Evolutionary conservation across 1,140 invertebrate species (phyloP), one percentile per base, ranked within the genome.

Genomic region (Drosophila sechellia): DNA sequence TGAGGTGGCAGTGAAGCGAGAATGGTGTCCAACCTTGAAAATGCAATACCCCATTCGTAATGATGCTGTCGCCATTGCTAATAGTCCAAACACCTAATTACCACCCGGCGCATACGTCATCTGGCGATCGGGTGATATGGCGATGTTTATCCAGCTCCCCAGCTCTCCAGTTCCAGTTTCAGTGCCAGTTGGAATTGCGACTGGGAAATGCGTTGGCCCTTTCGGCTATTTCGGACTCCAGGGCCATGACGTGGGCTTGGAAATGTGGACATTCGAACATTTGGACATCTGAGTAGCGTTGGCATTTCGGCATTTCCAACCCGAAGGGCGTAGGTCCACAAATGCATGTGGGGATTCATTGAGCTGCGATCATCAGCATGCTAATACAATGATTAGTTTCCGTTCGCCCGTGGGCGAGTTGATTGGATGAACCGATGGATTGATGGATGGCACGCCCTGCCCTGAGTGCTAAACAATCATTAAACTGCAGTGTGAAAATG

Each of bases 1-100:
- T 57, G 42, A 22, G 40, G 17, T 65, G 48, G 50, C 64, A 49
- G 45, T 68, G 60, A 43, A 50, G 52, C 69, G 74, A 34, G 53
- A 71, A 59, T 76, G 45, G 72, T 3, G 17, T 15, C 54, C 73
- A 80, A 80, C 81, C 83, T 86, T 85, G 83, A 85, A 87, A 81
- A 59, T 55, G 63, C 74, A 81, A 70, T 78, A 45, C 45, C 78
- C 27, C 40, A 37, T 22, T 61, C 73, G 27, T 64, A 64, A 79
- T 57, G 76, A 59, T 52, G 59, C 25, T 73, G 75, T 48, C 71
- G 71, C 49, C 31, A 31, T 72, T 72, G 55, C 34, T 65, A 46
- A 66, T 72, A 34, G 73, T 45, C 81, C 81, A 55, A 65, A 61
- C 49, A 79, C 46, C 83, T 86, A 87, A 86, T 86, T 79, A 86